Percentiles rank a stretch among this genome's conserved stretches.
These are phyloP conservation scores for Parazoanthus atlanticus DNA, from an alignment of 92 coral and sea anemone genomes.

Conservation along the genomic window DNA sequence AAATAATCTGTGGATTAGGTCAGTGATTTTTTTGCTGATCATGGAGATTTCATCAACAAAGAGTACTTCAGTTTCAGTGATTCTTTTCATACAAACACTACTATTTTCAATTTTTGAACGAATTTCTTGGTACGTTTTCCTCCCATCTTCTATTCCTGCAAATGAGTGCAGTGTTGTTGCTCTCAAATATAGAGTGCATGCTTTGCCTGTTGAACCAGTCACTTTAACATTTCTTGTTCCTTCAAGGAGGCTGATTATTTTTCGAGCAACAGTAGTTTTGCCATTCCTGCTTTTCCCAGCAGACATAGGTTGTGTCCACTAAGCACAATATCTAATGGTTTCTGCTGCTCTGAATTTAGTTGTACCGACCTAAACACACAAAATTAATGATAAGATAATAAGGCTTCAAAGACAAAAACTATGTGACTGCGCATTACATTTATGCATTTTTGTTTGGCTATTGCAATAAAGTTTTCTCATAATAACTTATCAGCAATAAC, in stretches of 20 bases:
- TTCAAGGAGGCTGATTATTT: background rate
- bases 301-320: conserved; percentile 50
- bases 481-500: no score
- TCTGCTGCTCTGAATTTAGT: no score
- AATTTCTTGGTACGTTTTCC: conserved; percentile 33
- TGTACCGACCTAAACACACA: no score
- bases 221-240: background rate
- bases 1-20: conserved; percentile 29
- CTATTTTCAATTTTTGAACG: conserved; percentile 33
- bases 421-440: no score
- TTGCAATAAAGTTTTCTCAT: no score
- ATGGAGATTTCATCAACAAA: conserved; percentile 64
- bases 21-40: conserved; percentile 58
- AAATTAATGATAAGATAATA: no score
- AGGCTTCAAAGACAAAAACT: no score
- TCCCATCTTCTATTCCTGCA: conserved; percentile 57
- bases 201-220: conserved; percentile 61
- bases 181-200: conserved; percentile 29
- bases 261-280: conserved; percentile 5
- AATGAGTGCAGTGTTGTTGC: conserved; percentile 64
- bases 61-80: conserved; percentile 57
- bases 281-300: conserved; percentile 53
- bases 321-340: conserved; percentile 3
- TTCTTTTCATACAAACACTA: conserved; percentile 35
- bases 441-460: no score